A percentile compares a stretch with the other conserved stretches of the same genome.
Evolutionary conservation across 2,113 vertebrate species (phyloP).

Genomic region (Myotis davidii): DNA sequence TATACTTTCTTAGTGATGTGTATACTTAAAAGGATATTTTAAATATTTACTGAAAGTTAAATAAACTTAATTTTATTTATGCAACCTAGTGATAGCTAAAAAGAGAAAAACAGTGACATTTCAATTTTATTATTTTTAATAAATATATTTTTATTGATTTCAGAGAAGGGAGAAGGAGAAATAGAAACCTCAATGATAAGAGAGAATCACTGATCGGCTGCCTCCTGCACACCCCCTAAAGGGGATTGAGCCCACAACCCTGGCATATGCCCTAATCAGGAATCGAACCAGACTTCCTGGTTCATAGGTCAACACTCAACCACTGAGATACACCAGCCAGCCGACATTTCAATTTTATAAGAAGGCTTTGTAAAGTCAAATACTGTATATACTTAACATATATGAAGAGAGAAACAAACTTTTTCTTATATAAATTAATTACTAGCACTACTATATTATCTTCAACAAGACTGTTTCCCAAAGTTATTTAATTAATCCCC

Average conservation of each 20-base stretch:
- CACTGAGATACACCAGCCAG: too few relatives aligned
- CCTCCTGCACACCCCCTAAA: too few relatives aligned
- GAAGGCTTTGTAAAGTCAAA: background rate
- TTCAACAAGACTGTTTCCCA: background rate
- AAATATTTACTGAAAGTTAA: constrained; percentile 28
- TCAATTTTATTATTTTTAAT: background rate
- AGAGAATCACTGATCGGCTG: too few relatives aligned
- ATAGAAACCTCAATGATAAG: too few relatives aligned
- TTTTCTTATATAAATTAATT: constrained; percentile 11
- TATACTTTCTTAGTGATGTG: background rate
- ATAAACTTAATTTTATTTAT: background rate
- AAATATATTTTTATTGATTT: too few relatives aligned
- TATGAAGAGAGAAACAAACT: background rate
- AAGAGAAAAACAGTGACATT: background rate
- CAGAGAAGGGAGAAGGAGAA: too few relatives aligned
- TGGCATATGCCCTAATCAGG: too few relatives aligned
- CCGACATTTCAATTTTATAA: background rate
- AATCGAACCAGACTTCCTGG: too few relatives aligned
- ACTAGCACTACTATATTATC: background rate
- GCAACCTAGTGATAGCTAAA: background rate
- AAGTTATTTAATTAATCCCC: background rate
- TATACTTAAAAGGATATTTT: background rate
- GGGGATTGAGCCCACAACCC: too few relatives aligned
- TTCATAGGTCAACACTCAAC: too few relatives aligned
- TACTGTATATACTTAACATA: background rate